Conservation (phyloP, 2,888 invertebrate genomes). For the Chirona hameri region DNA sequence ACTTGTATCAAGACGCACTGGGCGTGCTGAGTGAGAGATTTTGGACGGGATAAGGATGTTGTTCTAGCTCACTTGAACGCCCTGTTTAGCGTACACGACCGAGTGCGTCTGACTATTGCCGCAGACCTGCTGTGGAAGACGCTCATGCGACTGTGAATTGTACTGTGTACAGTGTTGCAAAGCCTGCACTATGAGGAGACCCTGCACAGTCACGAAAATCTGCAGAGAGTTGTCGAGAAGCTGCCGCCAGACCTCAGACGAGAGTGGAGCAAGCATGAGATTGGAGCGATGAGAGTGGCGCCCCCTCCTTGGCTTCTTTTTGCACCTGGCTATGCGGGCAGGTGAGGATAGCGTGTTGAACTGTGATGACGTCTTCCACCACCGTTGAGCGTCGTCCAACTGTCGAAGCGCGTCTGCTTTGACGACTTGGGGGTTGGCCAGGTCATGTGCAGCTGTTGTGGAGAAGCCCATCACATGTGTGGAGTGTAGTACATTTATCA, state of each 20-base stretch:
- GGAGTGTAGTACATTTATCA: neutral
- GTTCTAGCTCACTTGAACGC: neutral
- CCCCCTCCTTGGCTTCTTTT: neutral
- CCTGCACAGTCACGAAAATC: neutral
- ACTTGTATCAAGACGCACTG: neutral
- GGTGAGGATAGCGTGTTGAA: neutral
- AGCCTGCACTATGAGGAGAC: neutral
- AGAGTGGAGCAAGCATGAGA: neutral
- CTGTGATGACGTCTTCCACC: neutral
- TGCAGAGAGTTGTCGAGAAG: neutral
- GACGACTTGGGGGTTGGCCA: neutral
- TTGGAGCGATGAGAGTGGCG: neutral
- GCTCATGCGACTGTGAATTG: neutral
- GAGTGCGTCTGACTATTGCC: neutral
- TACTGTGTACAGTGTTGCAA: neutral
- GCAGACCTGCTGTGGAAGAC: neutral
- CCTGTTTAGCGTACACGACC: neutral
- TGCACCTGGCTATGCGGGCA: neutral
- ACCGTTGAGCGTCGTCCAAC: neutral
- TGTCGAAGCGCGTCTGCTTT: neutral
- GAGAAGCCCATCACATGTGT: neutral
- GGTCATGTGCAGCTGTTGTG: neutral
- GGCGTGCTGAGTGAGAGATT: neutral
- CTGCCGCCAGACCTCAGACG: neutral
- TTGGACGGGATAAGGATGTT: neutral